Percentiles rank a stretch among this genome's conserved stretches.
Evolutionary conservation across 92 coral and sea anemone species (phyloP).

Genomic region (Metridium senile): DNA sequence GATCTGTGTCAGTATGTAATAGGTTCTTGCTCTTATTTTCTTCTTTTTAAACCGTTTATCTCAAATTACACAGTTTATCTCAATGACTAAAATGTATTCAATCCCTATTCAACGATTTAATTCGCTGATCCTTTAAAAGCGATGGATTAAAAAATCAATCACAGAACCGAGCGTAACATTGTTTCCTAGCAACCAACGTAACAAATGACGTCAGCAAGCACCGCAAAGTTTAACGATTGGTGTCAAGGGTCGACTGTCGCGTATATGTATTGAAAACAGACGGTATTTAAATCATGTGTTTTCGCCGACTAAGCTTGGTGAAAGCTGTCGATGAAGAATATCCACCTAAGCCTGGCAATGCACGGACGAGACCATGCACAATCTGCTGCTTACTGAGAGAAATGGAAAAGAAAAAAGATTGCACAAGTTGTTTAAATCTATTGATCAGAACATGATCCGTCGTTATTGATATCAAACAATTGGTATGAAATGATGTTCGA

Average conservation of each 20-base stretch:
- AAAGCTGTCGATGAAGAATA: background rate
- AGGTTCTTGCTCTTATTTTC: background rate
- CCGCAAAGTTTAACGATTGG: background rate
- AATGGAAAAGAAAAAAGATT: background rate
- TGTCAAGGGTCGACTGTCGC: background rate
- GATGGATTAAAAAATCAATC: background rate
- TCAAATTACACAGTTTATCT: background rate
- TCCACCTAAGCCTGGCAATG: background rate
- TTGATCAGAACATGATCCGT: background rate
- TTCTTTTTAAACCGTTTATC: background rate
- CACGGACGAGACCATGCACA: background rate
- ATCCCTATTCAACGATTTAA: background rate
- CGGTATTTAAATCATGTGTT: constrained; percentile 3
- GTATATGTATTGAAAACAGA: background rate
- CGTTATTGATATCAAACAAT: background rate
- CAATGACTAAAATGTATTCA: background rate
- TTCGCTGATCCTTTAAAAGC: constrained; percentile 11
- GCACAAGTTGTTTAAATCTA: background rate
- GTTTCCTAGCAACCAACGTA: background rate
- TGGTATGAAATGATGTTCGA: background rate
- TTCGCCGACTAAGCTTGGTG: constrained; percentile 1
- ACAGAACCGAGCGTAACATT: background rate
- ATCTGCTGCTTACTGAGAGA: background rate
- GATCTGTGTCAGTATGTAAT: background rate
- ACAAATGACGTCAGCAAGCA: constrained; percentile 3